Evolutionary conservation across 2,797 vertebrate species (phyloP).

Genomic region (Coilia nasus): DNA sequence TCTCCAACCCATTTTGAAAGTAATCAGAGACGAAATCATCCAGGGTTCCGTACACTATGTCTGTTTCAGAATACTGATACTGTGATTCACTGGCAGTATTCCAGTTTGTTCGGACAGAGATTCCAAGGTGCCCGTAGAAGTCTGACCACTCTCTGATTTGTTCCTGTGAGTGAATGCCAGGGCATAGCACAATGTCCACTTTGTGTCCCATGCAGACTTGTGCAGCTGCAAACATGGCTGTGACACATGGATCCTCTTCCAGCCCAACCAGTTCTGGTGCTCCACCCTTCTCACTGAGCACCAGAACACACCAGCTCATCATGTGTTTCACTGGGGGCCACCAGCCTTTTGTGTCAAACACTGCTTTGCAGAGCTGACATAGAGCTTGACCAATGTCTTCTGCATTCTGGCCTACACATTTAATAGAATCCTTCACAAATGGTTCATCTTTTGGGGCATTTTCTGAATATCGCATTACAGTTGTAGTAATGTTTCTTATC

Average conservation of each 20-base stretch:
- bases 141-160: constrained; percentile 38
- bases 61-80: not conserved
- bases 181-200: constrained; percentile 31
- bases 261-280: constrained; percentile 15
- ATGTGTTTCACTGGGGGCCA: constrained; percentile 43
- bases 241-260: constrained; percentile 32
- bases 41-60: constrained; percentile 36
- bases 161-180: not conserved
- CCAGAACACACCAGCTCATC: constrained; percentile 35
- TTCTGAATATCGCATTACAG: not conserved
- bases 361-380: constrained; percentile 36
- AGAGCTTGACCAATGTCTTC: not conserved
- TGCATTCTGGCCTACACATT: not conserved
- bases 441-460: not conserved
- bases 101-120: constrained; percentile 22
- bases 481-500: not conserved
- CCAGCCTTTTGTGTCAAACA: constrained; percentile 36
- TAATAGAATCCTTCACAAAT: not conserved
- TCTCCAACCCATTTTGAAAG: constrained; percentile 24
- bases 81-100: not conserved
- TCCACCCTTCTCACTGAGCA: constrained; percentile 7
- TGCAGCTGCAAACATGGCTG: constrained; percentile 29
- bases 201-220: constrained; percentile 28
- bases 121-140: constrained; percentile 34
- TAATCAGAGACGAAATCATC: constrained; percentile 37